Evolutionary conservation across 2,888 invertebrate species (phyloP), one percentile per base, ranked within the genome.

Genomic region (Synanthedon formicaeformis): DNA sequence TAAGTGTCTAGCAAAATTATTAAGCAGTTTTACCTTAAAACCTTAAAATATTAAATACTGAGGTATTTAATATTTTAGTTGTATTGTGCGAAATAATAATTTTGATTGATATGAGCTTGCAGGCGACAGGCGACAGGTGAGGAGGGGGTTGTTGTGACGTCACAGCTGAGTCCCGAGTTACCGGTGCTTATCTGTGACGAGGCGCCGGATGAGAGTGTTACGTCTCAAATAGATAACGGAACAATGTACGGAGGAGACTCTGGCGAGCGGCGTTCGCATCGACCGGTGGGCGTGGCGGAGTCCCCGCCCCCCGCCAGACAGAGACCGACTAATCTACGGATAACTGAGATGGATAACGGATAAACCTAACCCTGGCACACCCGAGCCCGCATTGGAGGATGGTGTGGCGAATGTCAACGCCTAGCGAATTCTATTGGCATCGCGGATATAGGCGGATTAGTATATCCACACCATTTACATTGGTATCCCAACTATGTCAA

Each of bases 271-370:
- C 75, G 69, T 67, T 63, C 68, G 73, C 81, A 84, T 85, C 84
- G 85, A 85, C 82, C 85, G 84, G 81, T 79, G 70, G 85, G 85
- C 85, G 84, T 82, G 84, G 77, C 76, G 61, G 59, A 75, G 34
- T 73, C 81, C 78, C 82, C 83, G 82, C 86, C 86, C 70, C 65
- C 76, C 77, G 68, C 71, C 67, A 76, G 75, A 76, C 75, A 74
- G 78, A 78, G 77, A 77, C 66, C 78, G 73, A 66, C 82, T 87
- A 85, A 87, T 87, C 87, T 82, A 63, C 74, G 84, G 81, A 84
- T 87, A 86, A 82, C 78, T 34, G 34, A 34, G 34, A 63, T 73
- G 84, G 81, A 84, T 87, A 86, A 82, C 78, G 86, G 86, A 86
- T 86, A 78, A 84, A 75, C 76, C 75, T 83, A 78, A 81, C 68